phyloP scores from a whole-genome alignment of 2,113 vertebrate genomes.

The Sinocyclocheilus rhinocerous region DNA sequence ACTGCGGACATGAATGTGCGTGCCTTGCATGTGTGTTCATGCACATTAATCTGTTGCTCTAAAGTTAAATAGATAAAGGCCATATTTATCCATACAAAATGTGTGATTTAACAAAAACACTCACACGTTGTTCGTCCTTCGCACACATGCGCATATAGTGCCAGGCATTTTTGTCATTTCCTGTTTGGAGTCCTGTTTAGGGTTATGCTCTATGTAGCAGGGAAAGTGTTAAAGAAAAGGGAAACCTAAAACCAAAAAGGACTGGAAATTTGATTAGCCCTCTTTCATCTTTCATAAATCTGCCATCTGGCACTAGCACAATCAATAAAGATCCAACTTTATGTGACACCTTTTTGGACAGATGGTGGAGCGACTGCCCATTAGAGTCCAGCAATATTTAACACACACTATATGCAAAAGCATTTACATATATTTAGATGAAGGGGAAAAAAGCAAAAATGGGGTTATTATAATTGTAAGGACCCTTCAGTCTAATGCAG shows the following conservation, averaged over 20 bases:
- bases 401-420: constrained; percentile 48
- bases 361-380: constrained; percentile 40
- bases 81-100: not conserved
- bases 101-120: constrained; percentile 12
- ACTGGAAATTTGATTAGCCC: constrained; percentile 79
- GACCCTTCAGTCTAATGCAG: not conserved
- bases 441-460: not conserved
- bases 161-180: constrained; percentile 72
- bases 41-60: not conserved
- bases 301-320: constrained; percentile 74
- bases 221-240: constrained; percentile 74
- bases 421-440: constrained; percentile 38
- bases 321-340: constrained; percentile 76
- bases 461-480: not conserved
- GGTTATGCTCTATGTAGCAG: constrained; percentile 68
- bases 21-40: not conserved
- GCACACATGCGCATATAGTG: constrained; percentile 57
- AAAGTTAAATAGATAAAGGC: not conserved
- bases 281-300: constrained; percentile 80
- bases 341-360: constrained; percentile 73
- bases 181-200: constrained; percentile 75
- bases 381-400: constrained; percentile 21
- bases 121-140: constrained; percentile 19
- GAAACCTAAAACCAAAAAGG: constrained; percentile 74
- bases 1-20: constrained; percentile 3